A percentile compares a stretch with the other conserved stretches of the same genome.
phyloP scores from a whole-genome alignment of 2,797 vertebrate species.

The Xenentodon cancila region DNA sequence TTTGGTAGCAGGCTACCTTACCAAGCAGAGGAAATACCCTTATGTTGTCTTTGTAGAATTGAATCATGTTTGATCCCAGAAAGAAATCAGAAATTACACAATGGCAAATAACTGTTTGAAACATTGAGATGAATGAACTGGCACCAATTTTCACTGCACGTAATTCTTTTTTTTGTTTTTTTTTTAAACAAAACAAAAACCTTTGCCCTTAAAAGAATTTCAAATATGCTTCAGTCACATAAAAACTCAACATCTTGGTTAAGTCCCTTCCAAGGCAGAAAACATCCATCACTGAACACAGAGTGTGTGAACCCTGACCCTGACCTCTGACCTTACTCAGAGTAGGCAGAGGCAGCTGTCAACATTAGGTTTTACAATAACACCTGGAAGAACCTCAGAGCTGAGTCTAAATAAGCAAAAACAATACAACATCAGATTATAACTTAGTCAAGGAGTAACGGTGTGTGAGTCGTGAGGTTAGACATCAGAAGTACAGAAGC shows the following conservation, averaged over 20 bases:
- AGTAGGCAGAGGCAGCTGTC: slow-evolving; percentile 16
- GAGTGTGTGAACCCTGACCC: neutral
- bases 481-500: slow-evolving; percentile 19
- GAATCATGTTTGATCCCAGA: neutral
- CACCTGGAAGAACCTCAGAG: neutral
- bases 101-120: neutral
- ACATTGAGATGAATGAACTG: slow-evolving; percentile 1
- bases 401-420: slow-evolving; percentile 2
- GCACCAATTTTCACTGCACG: neutral
- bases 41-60: neutral
- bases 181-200: slow-evolving; percentile 1
- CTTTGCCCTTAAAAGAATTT: neutral
- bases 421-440: neutral
- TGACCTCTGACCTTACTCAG: slow-evolving; percentile 16
- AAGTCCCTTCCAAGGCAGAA: slow-evolving; percentile 3
- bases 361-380: slow-evolving; percentile 13
- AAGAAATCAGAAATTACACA: neutral
- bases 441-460: slow-evolving; percentile 16
- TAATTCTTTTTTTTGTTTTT: neutral
- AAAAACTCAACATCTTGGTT: slow-evolving; percentile 7
- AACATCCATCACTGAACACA: neutral
- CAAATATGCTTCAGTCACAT: slow-evolving; percentile 13
- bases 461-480: slow-evolving; percentile 1
- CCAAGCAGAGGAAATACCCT: neutral
- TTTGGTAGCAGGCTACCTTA: slow-evolving; percentile 4